A percentile compares a stretch with the other conserved stretches of the same genome.
phyloP scores from a whole-genome alignment of 2,797 vertebrate genomes.

The Delichon dasypus region DNA sequence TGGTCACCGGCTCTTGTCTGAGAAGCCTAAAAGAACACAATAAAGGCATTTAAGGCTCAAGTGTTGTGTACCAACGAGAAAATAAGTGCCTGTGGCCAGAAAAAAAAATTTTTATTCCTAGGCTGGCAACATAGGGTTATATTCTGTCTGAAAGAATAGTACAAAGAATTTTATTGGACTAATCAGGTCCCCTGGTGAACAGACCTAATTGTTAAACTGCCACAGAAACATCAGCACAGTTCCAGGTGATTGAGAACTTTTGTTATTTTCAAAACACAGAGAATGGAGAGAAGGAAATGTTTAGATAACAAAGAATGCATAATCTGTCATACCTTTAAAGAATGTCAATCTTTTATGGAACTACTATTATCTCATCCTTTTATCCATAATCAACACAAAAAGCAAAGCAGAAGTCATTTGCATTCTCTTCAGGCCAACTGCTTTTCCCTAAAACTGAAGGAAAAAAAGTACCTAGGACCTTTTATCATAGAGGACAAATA shows the following conservation, averaged over 20 bases:
- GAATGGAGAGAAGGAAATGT: slow-evolving; percentile 23
- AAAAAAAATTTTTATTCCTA: slow-evolving; percentile 10
- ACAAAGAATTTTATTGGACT: slow-evolving; percentile 49
- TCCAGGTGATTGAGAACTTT: slow-evolving; percentile 52
- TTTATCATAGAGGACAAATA: background rate
- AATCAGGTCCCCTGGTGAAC: slow-evolving; percentile 28
- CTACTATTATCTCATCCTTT: slow-evolving; percentile 1
- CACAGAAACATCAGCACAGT: slow-evolving; percentile 48
- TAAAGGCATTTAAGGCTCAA: slow-evolving; percentile 4
- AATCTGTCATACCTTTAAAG: background rate
- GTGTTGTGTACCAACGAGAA: background rate
- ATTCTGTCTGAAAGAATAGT: slow-evolving; percentile 25
- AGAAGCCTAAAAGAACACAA: background rate
- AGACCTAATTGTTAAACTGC: slow-evolving; percentile 67
- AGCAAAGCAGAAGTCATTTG: background rate
- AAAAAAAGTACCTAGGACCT: background rate
- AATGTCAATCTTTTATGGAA: background rate
- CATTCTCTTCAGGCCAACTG: background rate
- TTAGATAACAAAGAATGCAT: slow-evolving; percentile 42
- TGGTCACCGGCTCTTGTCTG: background rate
- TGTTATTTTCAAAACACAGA: slow-evolving; percentile 57
- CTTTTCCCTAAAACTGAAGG: background rate
- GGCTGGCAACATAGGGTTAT: background rate
- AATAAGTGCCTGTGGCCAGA: slow-evolving; percentile 30
- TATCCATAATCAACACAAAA: slow-evolving; percentile 7